Evolutionary conservation across 2,113 vertebrate genomes (phyloP).

Genomic region (Symphodus melops): DNA sequence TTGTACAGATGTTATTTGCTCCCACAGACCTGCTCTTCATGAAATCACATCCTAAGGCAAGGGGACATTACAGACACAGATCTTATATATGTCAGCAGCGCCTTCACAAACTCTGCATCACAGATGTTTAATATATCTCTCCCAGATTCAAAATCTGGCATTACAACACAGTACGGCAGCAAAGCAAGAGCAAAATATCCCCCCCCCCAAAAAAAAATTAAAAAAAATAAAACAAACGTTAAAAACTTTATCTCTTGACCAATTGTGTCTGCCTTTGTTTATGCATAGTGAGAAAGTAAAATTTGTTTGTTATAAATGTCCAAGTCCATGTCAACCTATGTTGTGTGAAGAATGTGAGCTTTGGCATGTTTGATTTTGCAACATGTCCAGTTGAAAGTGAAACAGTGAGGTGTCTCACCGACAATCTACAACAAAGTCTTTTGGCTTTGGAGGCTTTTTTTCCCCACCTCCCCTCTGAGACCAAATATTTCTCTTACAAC

Average conservation of each 20-base stretch:
- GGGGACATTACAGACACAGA: neutral
- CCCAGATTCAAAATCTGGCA: neutral
- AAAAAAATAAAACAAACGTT: too few species aligned
- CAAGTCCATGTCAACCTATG: too few species aligned
- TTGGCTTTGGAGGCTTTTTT: slow-evolving; percentile 29
- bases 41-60: neutral
- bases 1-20: neutral
- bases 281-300: too few species aligned
- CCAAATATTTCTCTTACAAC: slow-evolving; percentile 81
- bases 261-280: neutral
- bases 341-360: neutral
- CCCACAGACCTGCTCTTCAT: neutral
- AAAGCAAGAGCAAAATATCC: too few species aligned
- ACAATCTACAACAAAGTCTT: slow-evolving; percentile 5
- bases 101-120: neutral
- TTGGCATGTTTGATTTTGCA: neutral
- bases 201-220: too few species aligned
- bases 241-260: too few species aligned
- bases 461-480: slow-evolving; percentile 42
- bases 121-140: neutral
- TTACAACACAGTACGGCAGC: neutral
- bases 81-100: neutral
- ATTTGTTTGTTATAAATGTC: too few species aligned
- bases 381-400: neutral
- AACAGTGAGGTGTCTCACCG: neutral